phyloP scores from a whole-genome alignment of 2,888 invertebrate species.

The Drosophila incognita region DNA sequence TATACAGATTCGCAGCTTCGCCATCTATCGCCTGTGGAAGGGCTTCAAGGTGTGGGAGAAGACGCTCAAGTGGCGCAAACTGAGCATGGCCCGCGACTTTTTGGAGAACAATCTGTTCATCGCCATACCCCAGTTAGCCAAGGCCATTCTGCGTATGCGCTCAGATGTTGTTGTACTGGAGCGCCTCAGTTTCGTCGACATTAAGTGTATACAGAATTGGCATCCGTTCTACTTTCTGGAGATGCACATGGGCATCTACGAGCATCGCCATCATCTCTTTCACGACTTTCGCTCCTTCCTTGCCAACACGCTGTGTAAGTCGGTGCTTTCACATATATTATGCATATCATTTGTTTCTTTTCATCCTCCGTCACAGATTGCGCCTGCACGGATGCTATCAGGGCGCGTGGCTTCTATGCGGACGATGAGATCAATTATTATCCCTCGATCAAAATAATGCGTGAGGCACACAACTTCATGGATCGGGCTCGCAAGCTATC shows the following conservation, averaged over 20 bases:
- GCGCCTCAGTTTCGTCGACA: slow-evolving; percentile 88
- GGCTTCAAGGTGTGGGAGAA: slow-evolving; percentile 93
- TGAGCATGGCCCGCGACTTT: slow-evolving; percentile 86
- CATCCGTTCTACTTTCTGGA: slow-evolving; percentile 90
- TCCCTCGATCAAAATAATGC: slow-evolving; percentile 87
- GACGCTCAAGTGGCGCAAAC: slow-evolving; percentile 90
- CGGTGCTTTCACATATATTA: not conserved
- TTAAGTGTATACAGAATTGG: slow-evolving; percentile 86
- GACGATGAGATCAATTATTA: slow-evolving; percentile 87
- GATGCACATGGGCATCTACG: slow-evolving; percentile 86
- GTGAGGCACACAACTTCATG: slow-evolving; percentile 92
- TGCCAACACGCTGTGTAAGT: slow-evolving; percentile 87
- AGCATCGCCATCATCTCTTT: slow-evolving; percentile 83
- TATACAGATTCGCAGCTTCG: slow-evolving; percentile 90
- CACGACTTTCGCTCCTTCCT: slow-evolving; percentile 86
- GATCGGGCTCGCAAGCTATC: slow-evolving; percentile 94
- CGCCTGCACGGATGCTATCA: slow-evolving; percentile 91
- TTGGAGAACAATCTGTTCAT: slow-evolving; percentile 90
- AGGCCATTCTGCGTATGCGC: slow-evolving; percentile 90
- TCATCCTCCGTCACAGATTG: slow-evolving; percentile 81
- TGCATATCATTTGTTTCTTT: too few species aligned
- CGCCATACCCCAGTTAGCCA: slow-evolving; percentile 89
- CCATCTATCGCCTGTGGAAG: slow-evolving; percentile 90
- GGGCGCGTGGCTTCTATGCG: slow-evolving; percentile 91
- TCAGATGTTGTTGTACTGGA: slow-evolving; percentile 89